Evolutionary conservation across 2,888 invertebrate species (phyloP), one percentile per base, ranked within the genome.

Genomic region (Caenorhabditis zanzibari): DNA sequence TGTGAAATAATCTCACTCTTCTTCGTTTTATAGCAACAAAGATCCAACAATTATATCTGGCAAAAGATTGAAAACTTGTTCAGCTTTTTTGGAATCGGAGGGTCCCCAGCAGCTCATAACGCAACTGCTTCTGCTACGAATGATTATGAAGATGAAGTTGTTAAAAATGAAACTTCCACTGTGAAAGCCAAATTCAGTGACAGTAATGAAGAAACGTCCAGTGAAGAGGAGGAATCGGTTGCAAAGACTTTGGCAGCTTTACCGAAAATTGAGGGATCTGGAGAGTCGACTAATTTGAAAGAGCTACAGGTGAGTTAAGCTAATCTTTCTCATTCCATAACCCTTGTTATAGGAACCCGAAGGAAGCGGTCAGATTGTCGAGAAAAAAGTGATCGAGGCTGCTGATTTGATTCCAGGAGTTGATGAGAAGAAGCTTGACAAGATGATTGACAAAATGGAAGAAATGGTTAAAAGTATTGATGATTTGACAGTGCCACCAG

Each of bases 21-120:
- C 32, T 16, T 24, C 7, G 1, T n/a, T 7, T 58, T 85, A 69
- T 68, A 84, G 82, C 86, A 86, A 74, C 86, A 86, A 49, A 56
- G 73, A 49, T 82, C 83, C 54, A 85, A 84, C 72, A 86, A 86
- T 49, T 86, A 86, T 68, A 85, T 86, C 63, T 86, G 85, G 85
- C 74, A 74, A 38, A 86, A 84, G 47, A 79, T 86, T 63, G 85
- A 86, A 52, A 76, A 84, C 54, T 63, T 86, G 56, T 83, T 86
- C 58, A 82, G 73, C 24, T 86, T 83, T 38, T 86, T 86, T 54
- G 86, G 86, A 69, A 84, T 86, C 26, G 82, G 81, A 10, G 56
- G 44, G 4, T 47, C 77, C 1, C 52, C 77, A 41, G 68, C 69
- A n/a, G 49, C 64, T 49, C 71, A 68, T 35, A 84, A 63, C 28